Evolutionary conservation across 2,888 invertebrate species (phyloP).

Genomic region (Ceratothoa steindachneri): DNA sequence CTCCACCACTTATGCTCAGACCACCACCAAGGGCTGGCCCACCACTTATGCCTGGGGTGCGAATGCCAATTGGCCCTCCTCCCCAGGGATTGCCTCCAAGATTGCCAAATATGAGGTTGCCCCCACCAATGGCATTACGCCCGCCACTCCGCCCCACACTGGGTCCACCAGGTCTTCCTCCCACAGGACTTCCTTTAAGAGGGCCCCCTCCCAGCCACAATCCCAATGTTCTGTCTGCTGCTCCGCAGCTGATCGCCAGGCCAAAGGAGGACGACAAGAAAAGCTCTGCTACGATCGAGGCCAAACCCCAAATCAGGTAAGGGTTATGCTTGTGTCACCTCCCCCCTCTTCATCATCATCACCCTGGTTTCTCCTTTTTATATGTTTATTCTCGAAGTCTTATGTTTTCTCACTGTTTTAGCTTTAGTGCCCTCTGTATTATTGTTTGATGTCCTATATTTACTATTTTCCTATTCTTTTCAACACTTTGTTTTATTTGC

Average conservation of each 20-base stretch:
- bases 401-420: too few relatives aligned
- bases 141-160: conserved; percentile 53
- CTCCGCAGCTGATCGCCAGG: conserved; percentile 44
- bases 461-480: too few relatives aligned
- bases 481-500: too few relatives aligned
- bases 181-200: conserved; percentile 49
- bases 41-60: conserved; percentile 53
- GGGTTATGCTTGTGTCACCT: too few relatives aligned
- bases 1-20: conserved; percentile 24
- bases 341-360: neutral
- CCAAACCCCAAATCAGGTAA: conserved; percentile 47
- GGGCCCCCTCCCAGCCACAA: conserved; percentile 52
- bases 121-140: conserved; percentile 51
- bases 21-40: conserved; percentile 23
- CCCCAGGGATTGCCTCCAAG: conserved; percentile 48
- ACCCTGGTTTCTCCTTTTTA: neutral
- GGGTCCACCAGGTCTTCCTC: conserved; percentile 52
- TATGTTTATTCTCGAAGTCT: too few relatives aligned
- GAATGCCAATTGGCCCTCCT: conserved; percentile 58
- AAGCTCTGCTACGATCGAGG: conserved; percentile 46
- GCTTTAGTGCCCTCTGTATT: too few relatives aligned
- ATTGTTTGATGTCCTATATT: too few relatives aligned
- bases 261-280: conserved; percentile 38
- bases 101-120: conserved; percentile 40
- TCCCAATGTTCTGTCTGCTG: conserved; percentile 47